Percentiles rank a stretch among this genome's conserved stretches.
Evolutionary conservation across 2,113 vertebrate genomes (phyloP).

Genomic region (Bufo bufo): DNA sequence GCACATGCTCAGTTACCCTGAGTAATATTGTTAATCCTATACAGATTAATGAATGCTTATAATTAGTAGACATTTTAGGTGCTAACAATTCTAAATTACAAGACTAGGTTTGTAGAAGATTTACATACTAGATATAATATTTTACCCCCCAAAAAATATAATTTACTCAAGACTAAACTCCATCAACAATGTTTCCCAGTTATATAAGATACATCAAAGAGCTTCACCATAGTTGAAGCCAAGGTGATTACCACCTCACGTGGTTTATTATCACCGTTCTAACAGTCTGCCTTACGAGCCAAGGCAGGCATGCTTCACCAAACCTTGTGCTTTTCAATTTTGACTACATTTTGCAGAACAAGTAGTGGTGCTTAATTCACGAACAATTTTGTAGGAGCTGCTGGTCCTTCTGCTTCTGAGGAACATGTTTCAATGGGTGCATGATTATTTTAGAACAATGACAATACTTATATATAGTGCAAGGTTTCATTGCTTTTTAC

Average conservation of each 20-base stretch:
- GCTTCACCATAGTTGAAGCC: background rate
- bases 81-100: background rate
- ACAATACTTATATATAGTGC: background rate
- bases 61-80: background rate
- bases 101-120: background rate
- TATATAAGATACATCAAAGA: background rate
- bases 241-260: too few species aligned
- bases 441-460: background rate
- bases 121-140: background rate
- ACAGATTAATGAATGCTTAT: background rate
- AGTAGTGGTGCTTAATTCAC: background rate
- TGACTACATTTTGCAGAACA: background rate
- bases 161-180: background rate
- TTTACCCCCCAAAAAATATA: background rate
- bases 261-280: background rate
- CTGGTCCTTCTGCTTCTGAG: background rate
- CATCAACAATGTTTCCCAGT: background rate
- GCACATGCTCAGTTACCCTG: constrained; percentile 31
- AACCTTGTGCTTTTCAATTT: constrained; percentile 3
- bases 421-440: background rate
- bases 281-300: background rate
- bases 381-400: background rate
- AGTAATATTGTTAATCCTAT: background rate
- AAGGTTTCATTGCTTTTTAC: background rate
- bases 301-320: background rate